Evolutionary conservation across 2,888 invertebrate species (phyloP).

Genomic region (Cartodere bifasciata): DNA sequence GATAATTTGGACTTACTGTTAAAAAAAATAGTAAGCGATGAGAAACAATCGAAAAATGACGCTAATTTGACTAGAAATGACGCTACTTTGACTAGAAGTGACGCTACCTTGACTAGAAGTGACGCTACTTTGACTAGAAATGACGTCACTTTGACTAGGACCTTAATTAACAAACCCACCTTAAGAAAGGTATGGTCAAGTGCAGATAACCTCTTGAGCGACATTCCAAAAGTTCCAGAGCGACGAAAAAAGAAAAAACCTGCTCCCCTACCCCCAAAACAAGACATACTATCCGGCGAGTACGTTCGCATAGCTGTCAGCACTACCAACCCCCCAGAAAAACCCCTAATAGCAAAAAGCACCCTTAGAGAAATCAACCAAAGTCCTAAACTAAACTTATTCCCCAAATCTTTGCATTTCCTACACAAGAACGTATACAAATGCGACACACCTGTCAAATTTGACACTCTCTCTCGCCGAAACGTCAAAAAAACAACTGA

Average conservation of each 20-base stretch:
- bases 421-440: too few species aligned
- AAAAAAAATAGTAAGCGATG: slow-evolving; percentile 7
- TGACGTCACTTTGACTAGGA: too few species aligned
- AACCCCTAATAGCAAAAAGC: slow-evolving; percentile 21
- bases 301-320: slow-evolving; percentile 33
- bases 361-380: slow-evolving; percentile 16
- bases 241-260: slow-evolving; percentile 26
- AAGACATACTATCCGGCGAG: slow-evolving; percentile 32
- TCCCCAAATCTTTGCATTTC: slow-evolving; percentile 16
- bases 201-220: slow-evolving; percentile 30
- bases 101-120: neutral
- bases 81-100: too few species aligned
- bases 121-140: too few species aligned
- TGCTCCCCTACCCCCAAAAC: slow-evolving; percentile 27
- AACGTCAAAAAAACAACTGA: slow-evolving; percentile 9
- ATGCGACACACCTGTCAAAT: slow-evolving; percentile 7
- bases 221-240: slow-evolving; percentile 27
- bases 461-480: slow-evolving; percentile 10
- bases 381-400: slow-evolving; percentile 10
- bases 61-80: too few species aligned
- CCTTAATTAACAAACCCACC: slow-evolving; percentile 4
- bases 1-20: slow-evolving; percentile 13
- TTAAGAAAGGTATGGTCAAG: slow-evolving; percentile 33
- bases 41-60: too few species aligned
- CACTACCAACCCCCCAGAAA: slow-evolving; percentile 18